Percentiles rank a stretch among this genome's conserved stretches.
phyloP scores from a whole-genome alignment of 2,797 vertebrate genomes.

The Acanthiza pusilla region DNA sequence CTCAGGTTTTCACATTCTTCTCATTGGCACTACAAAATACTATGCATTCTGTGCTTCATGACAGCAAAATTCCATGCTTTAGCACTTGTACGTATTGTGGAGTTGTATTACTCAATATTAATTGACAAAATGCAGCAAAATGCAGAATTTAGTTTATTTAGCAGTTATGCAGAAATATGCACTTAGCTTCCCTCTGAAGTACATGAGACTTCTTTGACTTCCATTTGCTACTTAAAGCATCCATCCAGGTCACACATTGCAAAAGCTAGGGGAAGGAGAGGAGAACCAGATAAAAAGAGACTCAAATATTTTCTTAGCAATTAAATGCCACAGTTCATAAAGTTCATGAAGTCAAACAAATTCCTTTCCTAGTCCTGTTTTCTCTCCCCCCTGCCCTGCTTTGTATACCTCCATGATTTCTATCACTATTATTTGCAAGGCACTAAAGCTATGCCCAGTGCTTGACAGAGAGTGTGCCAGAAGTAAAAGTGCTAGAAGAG shows the following conservation, averaged over 20 bases:
- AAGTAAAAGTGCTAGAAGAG: background rate
- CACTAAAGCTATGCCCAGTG: background rate
- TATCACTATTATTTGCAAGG: background rate
- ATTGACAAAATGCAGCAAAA: background rate
- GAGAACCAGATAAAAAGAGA: background rate
- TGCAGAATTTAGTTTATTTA: background rate
- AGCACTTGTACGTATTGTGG: background rate
- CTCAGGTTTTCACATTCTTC: background rate
- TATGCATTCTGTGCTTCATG: background rate
- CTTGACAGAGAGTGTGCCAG: background rate
- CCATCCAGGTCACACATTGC: background rate
- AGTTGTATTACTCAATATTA: background rate
- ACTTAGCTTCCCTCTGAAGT: background rate
- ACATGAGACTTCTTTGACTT: background rate
- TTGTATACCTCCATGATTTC: background rate
- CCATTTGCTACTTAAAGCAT: background rate
- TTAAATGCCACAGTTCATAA: background rate
- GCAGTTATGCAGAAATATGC: background rate
- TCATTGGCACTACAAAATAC: background rate
- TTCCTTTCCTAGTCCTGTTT: background rate
- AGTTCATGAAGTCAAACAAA: background rate
- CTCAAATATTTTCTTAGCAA: background rate
- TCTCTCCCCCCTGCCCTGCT: background rate
- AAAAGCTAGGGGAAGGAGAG: background rate
- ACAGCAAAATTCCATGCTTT: background rate